A percentile compares a stretch with the other conserved stretches of the same genome.
These are phyloP conservation scores for Craniophora ligustri DNA, from an alignment of 2,888 invertebrate species.

Conservation along the genomic window DNA sequence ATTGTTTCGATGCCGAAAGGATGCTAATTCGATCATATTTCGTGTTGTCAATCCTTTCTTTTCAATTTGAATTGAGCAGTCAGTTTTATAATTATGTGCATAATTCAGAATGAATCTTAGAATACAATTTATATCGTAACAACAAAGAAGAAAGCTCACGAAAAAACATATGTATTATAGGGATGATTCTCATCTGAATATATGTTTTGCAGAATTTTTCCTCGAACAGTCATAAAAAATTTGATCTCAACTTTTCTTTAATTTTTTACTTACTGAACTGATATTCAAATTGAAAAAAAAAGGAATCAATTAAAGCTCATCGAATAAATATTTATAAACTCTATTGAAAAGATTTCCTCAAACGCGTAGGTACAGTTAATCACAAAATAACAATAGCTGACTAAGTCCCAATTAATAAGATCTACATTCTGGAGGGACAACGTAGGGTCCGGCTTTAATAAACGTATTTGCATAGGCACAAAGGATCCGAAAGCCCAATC, in stretches of 20 bases:
- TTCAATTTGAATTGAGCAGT: not conserved
- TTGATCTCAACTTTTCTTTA: no score
- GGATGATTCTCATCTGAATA: no score
- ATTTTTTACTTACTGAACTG: no score
- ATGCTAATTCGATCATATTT: not conserved
- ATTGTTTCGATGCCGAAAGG: not conserved
- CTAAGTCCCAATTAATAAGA: slow-evolving; percentile 52
- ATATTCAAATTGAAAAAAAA: no score
- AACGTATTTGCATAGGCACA: slow-evolving; percentile 56
- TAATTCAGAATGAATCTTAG: not conserved
- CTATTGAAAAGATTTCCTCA: slow-evolving; percentile 10
- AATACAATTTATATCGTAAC: no score
- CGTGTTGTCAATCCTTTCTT: not conserved
- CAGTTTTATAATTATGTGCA: not conserved
- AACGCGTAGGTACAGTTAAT: slow-evolving; percentile 36
- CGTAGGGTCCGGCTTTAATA: slow-evolving; percentile 40
- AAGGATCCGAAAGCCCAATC: slow-evolving; percentile 37
- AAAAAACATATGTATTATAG: no score
- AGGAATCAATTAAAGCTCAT: not conserved
- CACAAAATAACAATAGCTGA: slow-evolving; percentile 44
- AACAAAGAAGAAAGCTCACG: no score
- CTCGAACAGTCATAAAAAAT: no score
- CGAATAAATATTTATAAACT: not conserved
- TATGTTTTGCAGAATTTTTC: no score
- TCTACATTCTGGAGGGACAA: slow-evolving; percentile 45